Base-by-base conservation (phyloP, 2,797 vertebrate genomes). In the Triplophysa yarkandensis region DNA sequence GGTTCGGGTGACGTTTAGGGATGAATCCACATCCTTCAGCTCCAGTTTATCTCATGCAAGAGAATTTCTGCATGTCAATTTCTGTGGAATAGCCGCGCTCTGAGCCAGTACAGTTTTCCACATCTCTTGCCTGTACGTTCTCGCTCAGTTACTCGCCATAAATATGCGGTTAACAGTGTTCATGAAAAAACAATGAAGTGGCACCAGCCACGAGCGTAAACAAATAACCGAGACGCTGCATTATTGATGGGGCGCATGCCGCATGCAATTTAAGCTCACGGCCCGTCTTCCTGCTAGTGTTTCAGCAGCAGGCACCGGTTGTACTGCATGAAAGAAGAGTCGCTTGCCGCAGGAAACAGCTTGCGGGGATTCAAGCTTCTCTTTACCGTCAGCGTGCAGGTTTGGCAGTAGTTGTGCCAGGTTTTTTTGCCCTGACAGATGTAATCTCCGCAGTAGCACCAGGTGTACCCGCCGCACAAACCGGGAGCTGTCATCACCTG, bases 131-230 rank as follows among this genome's bases (percentile, higher is more conserved):
- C 78, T 64, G 83, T 16, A 64, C 83, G 83, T 88, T 81, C 77
- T 69, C 66, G 67, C 73, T 68, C 78, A 61, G 77, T 86, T 83
- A 86, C 84, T 81, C 41, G 75, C 84, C 83, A 87, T 89, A 90
- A 90, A 90, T 88, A 88, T 89, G 84, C 85, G 81, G 77, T 87
- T 87, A 87, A 88, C 81, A 80, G 75, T 83, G 80, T 87, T 88
- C 86, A 89, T 89, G 84, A 89, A 90, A 89, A 87, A 88, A 82
- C 85, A 89, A 88, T 88, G 86, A 89, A 87, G 79, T 76, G 80
- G 69, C 78, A 79, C 39, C 83, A 86, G 84, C 85, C 84, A 87
- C 55, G 63, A 87, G 88, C 88, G 76, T 87, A 82, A 90, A 89
- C 86, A 89, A 83, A 88, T 81, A 84, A 63, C 77, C 71, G 39